These are phyloP conservation scores for Pardalotus punctatus DNA, from an alignment of 2,113 vertebrate genomes.

Conservation along the genomic window DNA sequence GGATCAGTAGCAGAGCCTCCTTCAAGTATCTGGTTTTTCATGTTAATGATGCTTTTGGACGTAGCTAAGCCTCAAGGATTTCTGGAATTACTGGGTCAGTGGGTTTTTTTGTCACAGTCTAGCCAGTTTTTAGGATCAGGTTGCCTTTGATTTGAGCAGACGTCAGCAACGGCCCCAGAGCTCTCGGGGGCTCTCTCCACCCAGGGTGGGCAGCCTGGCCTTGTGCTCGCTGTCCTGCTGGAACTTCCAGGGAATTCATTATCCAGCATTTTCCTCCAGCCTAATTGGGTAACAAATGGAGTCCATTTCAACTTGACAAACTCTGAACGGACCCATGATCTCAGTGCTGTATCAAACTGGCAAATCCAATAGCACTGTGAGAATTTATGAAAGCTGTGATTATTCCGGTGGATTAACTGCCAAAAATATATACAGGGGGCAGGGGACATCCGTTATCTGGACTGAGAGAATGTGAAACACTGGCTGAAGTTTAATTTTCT, in stretches of 20 bases:
- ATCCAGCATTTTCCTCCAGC: background rate
- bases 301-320: background rate
- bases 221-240: rapidly evolving
- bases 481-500: background rate
- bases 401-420: background rate
- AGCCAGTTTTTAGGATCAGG: background rate
- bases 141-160: background rate
- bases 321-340: background rate
- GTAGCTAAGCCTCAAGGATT: background rate
- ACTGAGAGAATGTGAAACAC: background rate
- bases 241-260: background rate
- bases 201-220: rapidly evolving
- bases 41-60: background rate
- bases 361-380: background rate
- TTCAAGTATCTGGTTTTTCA: background rate
- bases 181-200: background rate
- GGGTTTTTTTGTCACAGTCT: background rate
- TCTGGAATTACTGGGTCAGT: background rate
- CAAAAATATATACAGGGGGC: background rate
- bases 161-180: background rate
- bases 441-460: background rate
- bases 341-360: background rate
- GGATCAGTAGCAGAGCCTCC: background rate
- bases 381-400: background rate
- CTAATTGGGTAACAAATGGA: background rate